phyloP scores from a whole-genome alignment of 92 coral and sea anemone species.

The Paragorgia papillata region DNA sequence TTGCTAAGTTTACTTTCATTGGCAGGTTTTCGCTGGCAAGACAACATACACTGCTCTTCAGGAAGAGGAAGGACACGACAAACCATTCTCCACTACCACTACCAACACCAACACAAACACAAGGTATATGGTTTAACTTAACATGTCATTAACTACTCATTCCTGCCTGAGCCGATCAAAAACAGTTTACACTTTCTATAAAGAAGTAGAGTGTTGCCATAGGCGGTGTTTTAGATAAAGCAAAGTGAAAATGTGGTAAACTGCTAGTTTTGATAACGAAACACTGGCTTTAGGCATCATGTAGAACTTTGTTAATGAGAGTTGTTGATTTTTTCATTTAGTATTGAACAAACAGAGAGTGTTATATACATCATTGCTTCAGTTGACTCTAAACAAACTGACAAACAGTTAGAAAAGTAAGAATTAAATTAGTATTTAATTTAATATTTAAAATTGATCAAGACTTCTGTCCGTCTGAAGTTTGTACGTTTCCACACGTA shows the following conservation, averaged over 20 bases:
- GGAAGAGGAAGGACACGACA: conserved; percentile 25
- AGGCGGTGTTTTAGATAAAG: not conserved
- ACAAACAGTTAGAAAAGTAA: conserved; percentile 88
- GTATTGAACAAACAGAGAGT: conserved; percentile 62
- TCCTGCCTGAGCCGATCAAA: too few relatives aligned
- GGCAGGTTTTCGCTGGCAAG: conserved; percentile 12
- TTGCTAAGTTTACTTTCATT: not conserved
- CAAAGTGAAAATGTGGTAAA: not conserved
- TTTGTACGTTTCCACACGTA: too few relatives aligned
- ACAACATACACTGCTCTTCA: conserved; percentile 28
- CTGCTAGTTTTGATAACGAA: too few relatives aligned
- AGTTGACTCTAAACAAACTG: conserved; percentile 77
- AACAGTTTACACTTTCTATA: too few relatives aligned
- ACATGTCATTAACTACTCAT: not conserved
- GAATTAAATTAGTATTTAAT: not conserved
- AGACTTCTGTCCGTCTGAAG: too few relatives aligned
- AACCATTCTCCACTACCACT: conserved; percentile 1
- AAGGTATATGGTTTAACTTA: not conserved
- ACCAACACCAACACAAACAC: not conserved
- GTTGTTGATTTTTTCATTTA: not conserved
- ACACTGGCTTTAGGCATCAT: too few relatives aligned
- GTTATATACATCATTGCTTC: conserved; percentile 77
- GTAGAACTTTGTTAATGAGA: too few relatives aligned
- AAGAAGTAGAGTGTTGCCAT: too few relatives aligned
- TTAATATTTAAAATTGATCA: too few relatives aligned